Evolutionary conservation across 2,888 invertebrate species (phyloP).

Genomic region (Aporophyla nigra): DNA sequence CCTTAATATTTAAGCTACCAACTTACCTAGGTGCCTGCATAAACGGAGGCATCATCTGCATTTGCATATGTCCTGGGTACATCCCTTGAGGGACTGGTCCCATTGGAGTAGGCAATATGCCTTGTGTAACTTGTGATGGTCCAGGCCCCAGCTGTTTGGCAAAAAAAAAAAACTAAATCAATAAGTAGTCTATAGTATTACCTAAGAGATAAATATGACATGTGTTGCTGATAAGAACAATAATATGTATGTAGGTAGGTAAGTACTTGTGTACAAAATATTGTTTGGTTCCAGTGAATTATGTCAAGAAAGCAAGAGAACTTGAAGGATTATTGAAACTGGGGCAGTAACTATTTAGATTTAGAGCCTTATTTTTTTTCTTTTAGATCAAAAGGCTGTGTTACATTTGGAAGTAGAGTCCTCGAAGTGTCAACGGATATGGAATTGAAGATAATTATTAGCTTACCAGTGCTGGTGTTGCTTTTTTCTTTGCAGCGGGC

Average conservation of each 20-base stretch:
- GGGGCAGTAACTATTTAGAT: background rate
- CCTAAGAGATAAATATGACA: constrained; percentile 23
- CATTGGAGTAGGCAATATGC: constrained; percentile 91
- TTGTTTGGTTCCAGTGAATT: background rate
- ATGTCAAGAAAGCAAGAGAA: background rate
- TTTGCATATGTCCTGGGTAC: constrained; percentile 92
- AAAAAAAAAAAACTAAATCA: background rate
- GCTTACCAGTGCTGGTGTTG: constrained; percentile 91
- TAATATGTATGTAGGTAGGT: constrained; percentile 5
- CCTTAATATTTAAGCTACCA: constrained; percentile 64
- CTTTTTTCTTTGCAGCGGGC: constrained; percentile 94
- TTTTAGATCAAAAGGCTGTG: background rate
- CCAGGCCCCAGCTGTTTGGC: constrained; percentile 87
- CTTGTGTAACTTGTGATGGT: constrained; percentile 92
- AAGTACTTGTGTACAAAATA: background rate
- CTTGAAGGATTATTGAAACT: background rate
- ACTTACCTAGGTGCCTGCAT: constrained; percentile 92
- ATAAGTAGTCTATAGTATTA: background rate
- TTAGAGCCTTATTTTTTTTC: background rate
- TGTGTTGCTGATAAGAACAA: constrained; percentile 38
- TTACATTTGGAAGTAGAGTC: background rate
- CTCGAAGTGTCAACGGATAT: background rate
- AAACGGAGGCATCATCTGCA: constrained; percentile 94
- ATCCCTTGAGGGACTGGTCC: constrained; percentile 93
- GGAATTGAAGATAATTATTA: background rate